Evolutionary conservation across 1,140 invertebrate species (phyloP), one percentile per base, ranked within the genome.

Genomic region (Phthorimaea operculella): DNA sequence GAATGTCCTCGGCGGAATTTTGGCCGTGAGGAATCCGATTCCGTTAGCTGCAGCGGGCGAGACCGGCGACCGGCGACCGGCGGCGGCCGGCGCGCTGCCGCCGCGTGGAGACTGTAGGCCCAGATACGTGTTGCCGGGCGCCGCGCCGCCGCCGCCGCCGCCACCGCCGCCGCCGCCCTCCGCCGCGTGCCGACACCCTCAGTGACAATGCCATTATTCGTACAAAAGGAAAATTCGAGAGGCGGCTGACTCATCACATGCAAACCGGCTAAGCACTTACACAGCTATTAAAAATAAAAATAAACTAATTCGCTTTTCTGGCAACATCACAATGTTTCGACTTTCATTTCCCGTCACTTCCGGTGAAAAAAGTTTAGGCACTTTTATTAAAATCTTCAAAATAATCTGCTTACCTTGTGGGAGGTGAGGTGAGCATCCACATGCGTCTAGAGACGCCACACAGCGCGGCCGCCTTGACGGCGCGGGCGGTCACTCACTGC

Each of bases 1-100:
- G 80, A 83, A 83, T 63, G 80, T 74, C 80, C 80, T 74, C 80
- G 60, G 65, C 62, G 80, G 80, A 81, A 83, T 83, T 83, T 83
- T 68, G 78, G 76, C 69, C 74, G 72, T 66, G 70, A 81, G 75
- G 76, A 74, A 77, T 83, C 76, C 61, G 65, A 77, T 78, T 66
- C 80, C 78, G 80, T 81, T 83, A 83, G 74, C 66, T 72, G 72
- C 68, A 67, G 74, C 64, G 65, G 44, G 55, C 58, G 62, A 60
- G 39, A 49, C 44, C 52, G 67, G 63, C 55, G 55, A 52, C 55
- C 63, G 51, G 52, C 57, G 52, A 60, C 52, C 51, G n/a, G n/a
- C 21, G 21, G 21, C 21, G 21, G 53, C 58, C 51, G 50, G 42
- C 57, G 54, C 60, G 42, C 54, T 49, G 64, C 47, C 57, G 56